These are phyloP conservation scores for Chlamydotis undulata DNA, from an alignment of 2,113 vertebrate species.

Conservation along the genomic window DNA sequence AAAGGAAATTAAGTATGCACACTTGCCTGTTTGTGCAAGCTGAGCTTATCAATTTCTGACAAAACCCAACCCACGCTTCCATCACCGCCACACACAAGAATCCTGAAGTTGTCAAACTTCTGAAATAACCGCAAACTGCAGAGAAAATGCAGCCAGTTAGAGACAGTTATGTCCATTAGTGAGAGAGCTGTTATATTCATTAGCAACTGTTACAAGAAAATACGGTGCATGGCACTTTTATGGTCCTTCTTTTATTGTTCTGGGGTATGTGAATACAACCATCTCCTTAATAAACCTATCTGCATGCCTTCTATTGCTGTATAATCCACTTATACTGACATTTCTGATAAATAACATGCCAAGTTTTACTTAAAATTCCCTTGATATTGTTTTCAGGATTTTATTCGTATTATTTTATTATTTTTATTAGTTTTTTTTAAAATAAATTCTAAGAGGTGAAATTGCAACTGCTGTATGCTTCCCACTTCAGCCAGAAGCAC, in stretches of 20 bases:
- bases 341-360: slow-evolving; percentile 22
- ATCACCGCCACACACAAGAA: slow-evolving; percentile 96
- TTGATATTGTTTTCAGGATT: slow-evolving; percentile 61
- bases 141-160: slow-evolving; percentile 49
- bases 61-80: slow-evolving; percentile 98
- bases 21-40: slow-evolving; percentile 93
- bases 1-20: neutral
- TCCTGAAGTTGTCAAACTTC: slow-evolving; percentile 98
- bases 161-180: neutral
- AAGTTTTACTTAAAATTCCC: neutral
- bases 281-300: neutral
- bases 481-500: neutral
- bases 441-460: neutral
- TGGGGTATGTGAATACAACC: neutral
- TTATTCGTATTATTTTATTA: neutral
- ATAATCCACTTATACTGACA: neutral
- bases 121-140: slow-evolving; percentile 94
- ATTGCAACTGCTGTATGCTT: neutral
- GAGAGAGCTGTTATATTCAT: neutral
- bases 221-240: neutral
- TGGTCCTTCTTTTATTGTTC: neutral
- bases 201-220: neutral
- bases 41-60: slow-evolving; percentile 97
- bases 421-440: neutral
- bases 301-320: neutral